Evolutionary conservation across 2,113 vertebrate species (phyloP).

Genomic region (Thunnus thynnus): DNA sequence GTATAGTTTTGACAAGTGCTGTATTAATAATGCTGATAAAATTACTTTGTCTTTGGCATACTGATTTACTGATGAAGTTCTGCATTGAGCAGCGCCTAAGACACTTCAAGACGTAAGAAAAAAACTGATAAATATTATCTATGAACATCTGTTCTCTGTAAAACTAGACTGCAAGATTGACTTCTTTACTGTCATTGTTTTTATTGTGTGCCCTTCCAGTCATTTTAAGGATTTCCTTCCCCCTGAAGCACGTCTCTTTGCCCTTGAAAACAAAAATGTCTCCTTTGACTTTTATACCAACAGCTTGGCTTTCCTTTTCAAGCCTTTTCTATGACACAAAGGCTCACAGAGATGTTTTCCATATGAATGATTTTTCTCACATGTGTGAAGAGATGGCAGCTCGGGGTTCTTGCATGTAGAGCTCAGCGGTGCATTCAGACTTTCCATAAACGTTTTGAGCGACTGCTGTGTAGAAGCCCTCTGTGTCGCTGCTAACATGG

Average conservation of each 20-base stretch:
- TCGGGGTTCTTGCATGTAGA: slow-evolving; percentile 92
- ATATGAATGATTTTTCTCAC: slow-evolving; percentile 76
- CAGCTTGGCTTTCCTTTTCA: not conserved
- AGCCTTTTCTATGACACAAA: not conserved
- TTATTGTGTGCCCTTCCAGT: not conserved
- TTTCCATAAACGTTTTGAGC: slow-evolving; percentile 89
- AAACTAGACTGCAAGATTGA: not conserved
- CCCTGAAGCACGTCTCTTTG: not conserved
- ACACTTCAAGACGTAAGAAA: too few species aligned
- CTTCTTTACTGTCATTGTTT: not conserved
- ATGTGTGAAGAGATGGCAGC: slow-evolving; percentile 89
- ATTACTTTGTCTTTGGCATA: too few species aligned
- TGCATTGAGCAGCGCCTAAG: too few species aligned
- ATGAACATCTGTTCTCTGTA: too few species aligned
- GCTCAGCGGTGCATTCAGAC: slow-evolving; percentile 90
- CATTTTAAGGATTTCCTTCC: not conserved
- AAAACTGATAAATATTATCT: too few species aligned
- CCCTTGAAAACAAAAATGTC: not conserved
- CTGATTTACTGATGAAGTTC: too few species aligned
- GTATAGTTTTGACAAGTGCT: too few species aligned
- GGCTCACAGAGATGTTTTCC: not conserved
- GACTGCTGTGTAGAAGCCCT: slow-evolving; percentile 89
- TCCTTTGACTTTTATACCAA: not conserved
- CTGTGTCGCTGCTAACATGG: slow-evolving; percentile 88
- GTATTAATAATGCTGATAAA: too few species aligned